Evolutionary conservation across 2,888 invertebrate species (phyloP).

Genomic region (Cantharis rufa): DNA sequence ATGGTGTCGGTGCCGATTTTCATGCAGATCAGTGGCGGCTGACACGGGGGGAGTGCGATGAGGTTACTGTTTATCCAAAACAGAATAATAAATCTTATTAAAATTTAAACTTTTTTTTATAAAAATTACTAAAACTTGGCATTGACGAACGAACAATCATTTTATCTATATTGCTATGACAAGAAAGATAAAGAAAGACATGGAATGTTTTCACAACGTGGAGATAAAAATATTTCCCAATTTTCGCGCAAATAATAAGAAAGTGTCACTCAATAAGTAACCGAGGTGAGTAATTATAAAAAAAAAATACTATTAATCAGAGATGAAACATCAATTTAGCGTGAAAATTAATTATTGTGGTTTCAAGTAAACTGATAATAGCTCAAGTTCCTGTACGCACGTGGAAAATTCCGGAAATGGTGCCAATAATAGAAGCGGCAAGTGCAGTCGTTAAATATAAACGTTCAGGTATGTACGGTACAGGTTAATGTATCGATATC

Average conservation of each 20-base stretch:
- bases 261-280: not conserved
- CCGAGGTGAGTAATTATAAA: not conserved
- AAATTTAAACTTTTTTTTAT: too few relatives aligned
- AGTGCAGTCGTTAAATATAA: constrained; percentile 22
- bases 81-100: too few relatives aligned
- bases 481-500: constrained; percentile 45
- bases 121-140: too few relatives aligned
- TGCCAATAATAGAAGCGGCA: constrained; percentile 25
- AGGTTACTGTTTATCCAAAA: too few relatives aligned
- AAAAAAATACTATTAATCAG: not conserved
- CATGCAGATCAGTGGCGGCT: too few relatives aligned
- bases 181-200: not conserved
- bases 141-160: too few relatives aligned
- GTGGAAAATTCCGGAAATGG: constrained; percentile 24
- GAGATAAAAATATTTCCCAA: not conserved
- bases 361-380: not conserved
- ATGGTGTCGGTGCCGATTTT: too few relatives aligned
- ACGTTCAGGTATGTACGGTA: constrained; percentile 7
- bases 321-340: not conserved
- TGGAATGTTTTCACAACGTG: not conserved
- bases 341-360: not conserved
- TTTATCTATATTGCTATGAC: not conserved
- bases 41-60: too few relatives aligned
- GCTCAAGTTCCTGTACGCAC: constrained; percentile 7
- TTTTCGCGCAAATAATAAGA: not conserved